phyloP scores from a whole-genome alignment of 2,888 invertebrate species.

The Beris chalybata region DNA sequence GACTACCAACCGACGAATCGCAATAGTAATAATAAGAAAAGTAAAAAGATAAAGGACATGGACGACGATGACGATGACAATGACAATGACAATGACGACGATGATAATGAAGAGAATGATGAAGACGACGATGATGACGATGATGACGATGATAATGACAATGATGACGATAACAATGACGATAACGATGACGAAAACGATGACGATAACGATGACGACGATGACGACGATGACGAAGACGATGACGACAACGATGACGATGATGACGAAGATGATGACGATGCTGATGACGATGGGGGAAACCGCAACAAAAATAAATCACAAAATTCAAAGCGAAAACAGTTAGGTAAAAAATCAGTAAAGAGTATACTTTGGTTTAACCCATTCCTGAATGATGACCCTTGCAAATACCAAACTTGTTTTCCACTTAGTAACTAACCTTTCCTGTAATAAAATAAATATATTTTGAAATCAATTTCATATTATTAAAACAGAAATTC shows the following conservation, averaged over 20 bases:
- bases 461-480: too few species aligned
- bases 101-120: conserved; percentile 55
- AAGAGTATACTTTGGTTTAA: conserved; percentile 10
- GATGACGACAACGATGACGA: conserved; percentile 55
- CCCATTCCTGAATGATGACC: neutral
- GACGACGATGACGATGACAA: conserved; percentile 48
- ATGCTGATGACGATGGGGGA: conserved; percentile 44
- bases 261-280: conserved; percentile 52
- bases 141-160: conserved; percentile 55
- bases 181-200: conserved; percentile 54
- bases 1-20: conserved; percentile 50
- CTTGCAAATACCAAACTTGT: neutral
- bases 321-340: conserved; percentile 27
- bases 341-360: conserved; percentile 27
- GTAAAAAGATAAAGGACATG: conserved; percentile 55
- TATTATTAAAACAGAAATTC: too few species aligned
- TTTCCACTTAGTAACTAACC: neutral
- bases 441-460: too few species aligned
- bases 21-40: conserved; percentile 54
- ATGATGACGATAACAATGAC: conserved; percentile 54
- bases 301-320: conserved; percentile 1
- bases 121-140: conserved; percentile 50
- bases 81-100: conserved; percentile 55
- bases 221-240: conserved; percentile 51
- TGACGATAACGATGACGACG: conserved; percentile 53